Percentiles rank a stretch among this genome's conserved stretches.
Conservation (phyloP, 2,888 invertebrate genomes). For the Drosophila aldrichi region DNA sequence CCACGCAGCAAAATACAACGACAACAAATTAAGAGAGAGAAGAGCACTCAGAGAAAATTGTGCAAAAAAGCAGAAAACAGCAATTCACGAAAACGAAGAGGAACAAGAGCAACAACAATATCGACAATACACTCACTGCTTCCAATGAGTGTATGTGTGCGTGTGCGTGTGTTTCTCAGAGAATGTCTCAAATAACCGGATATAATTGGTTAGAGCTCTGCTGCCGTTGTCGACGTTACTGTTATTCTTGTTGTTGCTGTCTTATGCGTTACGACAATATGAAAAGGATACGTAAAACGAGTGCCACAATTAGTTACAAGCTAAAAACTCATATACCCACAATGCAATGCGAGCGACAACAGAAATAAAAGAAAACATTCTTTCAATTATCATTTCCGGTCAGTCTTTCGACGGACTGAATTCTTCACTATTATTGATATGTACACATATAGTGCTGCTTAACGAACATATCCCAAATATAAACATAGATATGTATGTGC, state of each 20-base stretch:
- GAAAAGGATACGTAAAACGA: slow-evolving; percentile 73
- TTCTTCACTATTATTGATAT: slow-evolving; percentile 39
- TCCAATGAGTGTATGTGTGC: background rate
- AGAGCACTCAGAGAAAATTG: slow-evolving; percentile 33
- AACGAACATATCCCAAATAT: slow-evolving; percentile 32
- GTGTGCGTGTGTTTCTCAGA: slow-evolving; percentile 9
- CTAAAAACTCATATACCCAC: slow-evolving; percentile 31
- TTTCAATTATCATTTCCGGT: slow-evolving; percentile 80
- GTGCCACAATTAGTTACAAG: slow-evolving; percentile 78
- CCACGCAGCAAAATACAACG: slow-evolving; percentile 37
- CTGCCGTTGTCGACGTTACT: slow-evolving; percentile 12
- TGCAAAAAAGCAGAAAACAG: slow-evolving; percentile 31
- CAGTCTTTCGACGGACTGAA: slow-evolving; percentile 41
- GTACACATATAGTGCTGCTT: slow-evolving; percentile 25
- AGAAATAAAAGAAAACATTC: slow-evolving; percentile 62
- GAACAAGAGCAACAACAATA: slow-evolving; percentile 14
- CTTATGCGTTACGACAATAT: slow-evolving; percentile 47
- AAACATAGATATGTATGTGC: slow-evolving; percentile 8
- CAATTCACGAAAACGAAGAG: slow-evolving; percentile 18
- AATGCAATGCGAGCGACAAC: slow-evolving; percentile 53
- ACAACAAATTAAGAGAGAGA: slow-evolving; percentile 21
- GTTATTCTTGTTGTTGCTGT: slow-evolving; percentile 17
- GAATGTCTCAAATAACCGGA: slow-evolving; percentile 71
- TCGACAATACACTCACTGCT: slow-evolving; percentile 1
- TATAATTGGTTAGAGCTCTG: slow-evolving; percentile 66